These are phyloP conservation scores for Hetaerina titia DNA, from an alignment of 2,888 invertebrate genomes.

Conservation along the genomic window DNA sequence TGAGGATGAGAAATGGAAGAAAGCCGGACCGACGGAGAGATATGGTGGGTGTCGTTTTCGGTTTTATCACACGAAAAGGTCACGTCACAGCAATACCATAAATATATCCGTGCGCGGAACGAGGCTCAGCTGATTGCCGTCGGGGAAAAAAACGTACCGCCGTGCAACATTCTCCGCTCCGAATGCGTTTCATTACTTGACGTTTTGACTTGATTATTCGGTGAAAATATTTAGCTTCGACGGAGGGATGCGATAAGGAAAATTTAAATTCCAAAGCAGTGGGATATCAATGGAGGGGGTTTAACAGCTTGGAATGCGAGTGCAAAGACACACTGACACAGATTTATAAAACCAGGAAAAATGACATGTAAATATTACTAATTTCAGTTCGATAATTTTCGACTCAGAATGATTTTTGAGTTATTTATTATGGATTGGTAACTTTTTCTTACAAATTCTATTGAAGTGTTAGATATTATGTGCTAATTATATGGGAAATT, in stretches of 20 bases:
- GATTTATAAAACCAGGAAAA: too few relatives aligned
- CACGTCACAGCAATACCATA: conserved; percentile 1
- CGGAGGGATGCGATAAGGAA: too few relatives aligned
- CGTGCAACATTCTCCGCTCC: neutral
- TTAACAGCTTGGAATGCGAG: neutral
- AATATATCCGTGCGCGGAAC: conserved; percentile 16
- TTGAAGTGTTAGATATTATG: too few relatives aligned
- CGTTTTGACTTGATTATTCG: conserved; percentile 9
- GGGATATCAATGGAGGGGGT: neutral
- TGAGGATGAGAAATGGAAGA: conserved; percentile 27
- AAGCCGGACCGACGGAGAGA: conserved; percentile 18
- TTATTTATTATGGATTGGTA: too few relatives aligned
- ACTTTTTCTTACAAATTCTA: too few relatives aligned
- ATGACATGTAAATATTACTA: too few relatives aligned
- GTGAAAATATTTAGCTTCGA: neutral
- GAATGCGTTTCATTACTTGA: neutral
- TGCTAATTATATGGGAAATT: too few relatives aligned
- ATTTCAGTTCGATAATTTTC: too few relatives aligned
- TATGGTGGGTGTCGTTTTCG: neutral
- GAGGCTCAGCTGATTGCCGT: neutral
- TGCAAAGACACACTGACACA: neutral
- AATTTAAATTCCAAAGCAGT: neutral
- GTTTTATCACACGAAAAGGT: conserved; percentile 41
- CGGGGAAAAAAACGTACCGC: neutral
- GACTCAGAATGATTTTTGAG: too few relatives aligned